Base-by-base conservation (phyloP, 2,113 vertebrate genomes). In the Verasper variegatus region DNA sequence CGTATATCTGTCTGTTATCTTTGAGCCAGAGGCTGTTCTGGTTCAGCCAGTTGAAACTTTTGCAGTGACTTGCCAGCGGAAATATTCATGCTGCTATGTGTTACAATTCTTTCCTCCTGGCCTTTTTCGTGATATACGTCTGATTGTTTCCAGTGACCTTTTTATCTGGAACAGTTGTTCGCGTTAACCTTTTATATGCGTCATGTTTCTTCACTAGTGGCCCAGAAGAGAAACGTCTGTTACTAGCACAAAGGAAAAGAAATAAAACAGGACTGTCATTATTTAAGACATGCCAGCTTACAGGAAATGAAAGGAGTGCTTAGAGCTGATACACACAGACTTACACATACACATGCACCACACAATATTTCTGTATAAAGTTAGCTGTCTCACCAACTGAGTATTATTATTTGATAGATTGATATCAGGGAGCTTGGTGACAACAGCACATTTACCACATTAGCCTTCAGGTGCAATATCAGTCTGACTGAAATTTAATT, bases 111-210 rank as follows among this genome's bases (percentile, higher is more conserved):
- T 40, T 54, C 23, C 31, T 12, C 14, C 4, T 52, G 4, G 5
- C 42, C 35, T 67, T 62, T 71, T 62, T 58, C 58, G 77, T 89
- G 70, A 87, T 84, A 51, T 76, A 81, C 85, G 83, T 80, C 71
- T 5, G 10, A 70, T 58, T 87, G 75, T 83, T 91, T 77, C 62
- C 71, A 15, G 13, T 90, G 89, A 90, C 90, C 89, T 91, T 92
- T 90, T 88, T 84, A 88, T 86, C 74, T 73, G 61, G 70, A 87
- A 74, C 75, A 76, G 67, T 85, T 85, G 74, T 88, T 88, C 66
- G 40, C 82, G 86, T 85, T 90, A 91, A 93, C 89, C 91, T 92
- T 91, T 91, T 31, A 65, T 76, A 59, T 70, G 76, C 55, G 80
- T 83, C 88, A 90, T 89, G 86, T 90, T 91, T 89, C 88, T 88